Conservation (phyloP, 1,140 invertebrate genomes). For the Linepithema humile region DNA sequence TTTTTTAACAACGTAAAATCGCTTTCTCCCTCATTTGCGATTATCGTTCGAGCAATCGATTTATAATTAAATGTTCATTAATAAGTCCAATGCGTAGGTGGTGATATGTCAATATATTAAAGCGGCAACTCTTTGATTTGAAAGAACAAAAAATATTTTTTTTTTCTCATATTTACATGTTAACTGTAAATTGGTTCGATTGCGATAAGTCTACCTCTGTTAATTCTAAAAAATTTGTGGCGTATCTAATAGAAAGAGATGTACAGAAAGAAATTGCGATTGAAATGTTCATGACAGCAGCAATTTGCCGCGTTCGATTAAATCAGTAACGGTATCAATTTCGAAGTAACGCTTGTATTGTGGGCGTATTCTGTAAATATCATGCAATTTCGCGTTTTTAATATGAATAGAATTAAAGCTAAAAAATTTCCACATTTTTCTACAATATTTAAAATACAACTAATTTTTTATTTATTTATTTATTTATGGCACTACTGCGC, state of each 20-base stretch:
- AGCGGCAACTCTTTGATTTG: neutral
- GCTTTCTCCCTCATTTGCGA: neutral
- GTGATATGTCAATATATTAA: neutral
- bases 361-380: neutral
- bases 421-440: neutral
- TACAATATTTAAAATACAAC: neutral
- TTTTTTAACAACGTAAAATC: slow-evolving; percentile 32
- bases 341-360: neutral
- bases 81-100: neutral
- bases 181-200: neutral
- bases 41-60: slow-evolving; percentile 33
- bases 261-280: neutral
- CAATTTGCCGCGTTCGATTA: slow-evolving; percentile 2
- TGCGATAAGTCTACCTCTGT: neutral
- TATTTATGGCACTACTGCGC: neutral
- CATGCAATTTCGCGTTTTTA: neutral
- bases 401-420: neutral
- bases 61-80: neutral
- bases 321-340: neutral
- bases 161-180: neutral
- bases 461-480: neutral
- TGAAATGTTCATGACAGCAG: slow-evolving; percentile 2
- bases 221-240: neutral
- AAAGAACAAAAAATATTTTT: neutral
- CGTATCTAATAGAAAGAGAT: neutral